These are phyloP conservation scores for Eptesicus fuscus DNA, from an alignment of 2,113 vertebrate genomes.

Conservation along the genomic window DNA sequence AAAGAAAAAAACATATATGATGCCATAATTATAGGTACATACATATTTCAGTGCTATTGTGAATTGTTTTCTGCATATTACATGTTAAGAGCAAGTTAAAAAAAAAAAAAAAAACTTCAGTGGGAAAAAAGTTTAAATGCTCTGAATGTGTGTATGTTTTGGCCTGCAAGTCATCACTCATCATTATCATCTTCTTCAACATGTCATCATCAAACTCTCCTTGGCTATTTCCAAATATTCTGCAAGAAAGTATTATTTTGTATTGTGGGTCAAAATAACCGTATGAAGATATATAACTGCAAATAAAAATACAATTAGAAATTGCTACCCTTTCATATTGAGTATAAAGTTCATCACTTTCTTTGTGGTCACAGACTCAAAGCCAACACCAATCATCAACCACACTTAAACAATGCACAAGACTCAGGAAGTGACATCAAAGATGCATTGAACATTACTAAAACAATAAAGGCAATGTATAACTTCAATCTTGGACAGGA, in stretches of 20 bases:
- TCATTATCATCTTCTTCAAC: neutral
- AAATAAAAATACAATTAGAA: neutral
- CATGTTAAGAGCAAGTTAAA: neutral
- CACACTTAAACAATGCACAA: neutral
- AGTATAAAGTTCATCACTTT: neutral
- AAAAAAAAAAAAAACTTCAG: neutral
- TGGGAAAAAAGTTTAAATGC: neutral
- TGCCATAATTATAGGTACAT: neutral
- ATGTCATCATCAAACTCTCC: neutral
- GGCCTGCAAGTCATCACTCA: fast-evolving
- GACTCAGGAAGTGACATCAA: neutral
- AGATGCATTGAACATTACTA: neutral
- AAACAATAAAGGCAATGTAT: neutral
- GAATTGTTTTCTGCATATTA: neutral
- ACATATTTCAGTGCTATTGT: neutral
- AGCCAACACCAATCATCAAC: neutral
- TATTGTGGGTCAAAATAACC: neutral
- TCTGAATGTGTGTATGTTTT: neutral
- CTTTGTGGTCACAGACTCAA: neutral
- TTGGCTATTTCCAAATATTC: neutral
- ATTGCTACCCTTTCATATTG: neutral
- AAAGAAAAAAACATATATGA: neutral
- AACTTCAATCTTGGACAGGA: neutral
- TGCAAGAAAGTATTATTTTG: neutral
- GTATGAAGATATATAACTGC: neutral